Conservation (phyloP, 2,797 vertebrate species). For the Capromys pilorides region DNA sequence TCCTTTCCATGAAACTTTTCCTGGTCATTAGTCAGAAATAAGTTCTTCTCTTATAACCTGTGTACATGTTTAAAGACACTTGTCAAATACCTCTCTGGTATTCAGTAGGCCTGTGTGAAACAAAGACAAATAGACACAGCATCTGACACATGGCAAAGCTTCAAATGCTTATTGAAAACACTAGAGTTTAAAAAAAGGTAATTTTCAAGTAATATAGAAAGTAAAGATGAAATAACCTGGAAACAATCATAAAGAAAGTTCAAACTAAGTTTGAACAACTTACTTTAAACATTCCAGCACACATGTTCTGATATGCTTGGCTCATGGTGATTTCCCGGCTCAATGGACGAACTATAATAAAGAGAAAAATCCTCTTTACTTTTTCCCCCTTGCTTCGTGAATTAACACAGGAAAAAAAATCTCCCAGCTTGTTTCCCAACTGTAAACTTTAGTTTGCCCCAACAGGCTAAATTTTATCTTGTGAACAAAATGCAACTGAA, state of each 20-base stretch:
- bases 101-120: neutral
- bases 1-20: neutral
- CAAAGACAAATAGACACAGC: neutral
- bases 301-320: conserved; percentile 99
- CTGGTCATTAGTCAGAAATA: conserved; percentile 22
- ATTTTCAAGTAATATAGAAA: neutral
- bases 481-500: conserved; percentile 22
- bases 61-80: neutral
- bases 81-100: neutral
- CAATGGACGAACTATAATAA: conserved; percentile 93
- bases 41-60: neutral
- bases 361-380: conserved; percentile 48
- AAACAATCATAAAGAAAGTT: conserved; percentile 9
- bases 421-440: conserved; percentile 18
- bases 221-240: conserved; percentile 7
- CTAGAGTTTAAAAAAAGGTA: neutral
- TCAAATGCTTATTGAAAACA: neutral
- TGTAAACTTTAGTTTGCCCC: conserved; percentile 12
- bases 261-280: neutral
- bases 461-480: conserved; percentile 43
- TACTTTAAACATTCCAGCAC: conserved; percentile 99
- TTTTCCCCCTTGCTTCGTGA: neutral
- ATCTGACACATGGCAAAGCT: neutral
- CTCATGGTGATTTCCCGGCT: conserved; percentile 99
- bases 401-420: conserved; percentile 19